Conservation (phyloP, 2,888 invertebrate species). For the Tillus elongatus region DNA sequence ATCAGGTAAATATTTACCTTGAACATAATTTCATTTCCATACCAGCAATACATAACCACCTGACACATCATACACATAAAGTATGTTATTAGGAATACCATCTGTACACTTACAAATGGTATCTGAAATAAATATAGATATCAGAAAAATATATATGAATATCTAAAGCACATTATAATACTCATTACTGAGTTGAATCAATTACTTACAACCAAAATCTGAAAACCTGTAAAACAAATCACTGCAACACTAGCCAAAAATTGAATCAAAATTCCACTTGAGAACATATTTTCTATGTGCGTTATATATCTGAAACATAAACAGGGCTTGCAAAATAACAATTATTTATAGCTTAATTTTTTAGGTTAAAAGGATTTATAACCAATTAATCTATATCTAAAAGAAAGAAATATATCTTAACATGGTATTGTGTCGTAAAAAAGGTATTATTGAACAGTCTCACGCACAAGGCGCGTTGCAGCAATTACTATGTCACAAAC, state of each 20-base stretch:
- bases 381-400: too few relatives aligned
- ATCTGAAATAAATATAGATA: constrained; percentile 23
- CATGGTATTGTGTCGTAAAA: too few relatives aligned
- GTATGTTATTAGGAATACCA: constrained; percentile 19
- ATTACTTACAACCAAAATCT: constrained; percentile 11
- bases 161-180: not conserved
- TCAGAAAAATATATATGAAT: not conserved
- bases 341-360: too few relatives aligned
- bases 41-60: constrained; percentile 24
- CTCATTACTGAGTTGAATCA: not conserved
- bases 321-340: too few relatives aligned
- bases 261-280: constrained; percentile 11
- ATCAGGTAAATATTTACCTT: not conserved
- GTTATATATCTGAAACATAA: constrained; percentile 8
- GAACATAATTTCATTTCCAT: constrained; percentile 19
- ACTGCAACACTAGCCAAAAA: constrained; percentile 11
- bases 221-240: constrained; percentile 13
- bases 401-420: too few relatives aligned
- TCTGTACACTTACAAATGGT: constrained; percentile 18
- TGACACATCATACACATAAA: constrained; percentile 24
- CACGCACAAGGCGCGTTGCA: too few relatives aligned
- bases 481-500: too few relatives aligned
- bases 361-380: too few relatives aligned
- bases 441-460: too few relatives aligned
- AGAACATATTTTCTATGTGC: constrained; percentile 10